Conservation (phyloP, 1,140 invertebrate species). For the Pinna nobilis region DNA sequence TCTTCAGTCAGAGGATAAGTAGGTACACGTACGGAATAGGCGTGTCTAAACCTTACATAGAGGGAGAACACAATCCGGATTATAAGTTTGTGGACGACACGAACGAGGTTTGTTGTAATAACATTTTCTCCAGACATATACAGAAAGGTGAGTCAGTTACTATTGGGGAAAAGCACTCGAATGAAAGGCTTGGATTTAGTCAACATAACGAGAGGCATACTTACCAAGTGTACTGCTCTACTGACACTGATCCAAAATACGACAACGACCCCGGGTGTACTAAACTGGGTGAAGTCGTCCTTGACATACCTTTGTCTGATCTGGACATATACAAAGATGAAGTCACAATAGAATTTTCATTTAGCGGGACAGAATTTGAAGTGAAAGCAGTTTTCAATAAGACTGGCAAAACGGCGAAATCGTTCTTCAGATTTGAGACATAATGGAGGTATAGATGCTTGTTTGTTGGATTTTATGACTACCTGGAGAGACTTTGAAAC, state of each 20-base stretch:
- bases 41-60: slow-evolving; percentile 20
- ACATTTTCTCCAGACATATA: slow-evolving; percentile 46
- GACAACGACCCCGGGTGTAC: slow-evolving; percentile 8
- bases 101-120: slow-evolving; percentile 27
- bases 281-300: slow-evolving; percentile 24
- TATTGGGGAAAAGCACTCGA: slow-evolving; percentile 30
- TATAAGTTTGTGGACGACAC: slow-evolving; percentile 17
- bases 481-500: no score
- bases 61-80: slow-evolving; percentile 5
- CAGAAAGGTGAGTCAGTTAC: slow-evolving; percentile 37
- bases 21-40: slow-evolving; percentile 47
- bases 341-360: not conserved
- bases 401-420: no score
- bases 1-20: slow-evolving; percentile 32
- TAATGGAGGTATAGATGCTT: no score
- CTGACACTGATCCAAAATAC: slow-evolving; percentile 23
- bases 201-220: slow-evolving; percentile 2
- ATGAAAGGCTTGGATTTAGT: not conserved
- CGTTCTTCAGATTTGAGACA: no score
- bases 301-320: not conserved
- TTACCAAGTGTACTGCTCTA: slow-evolving; percentile 10
- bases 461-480: no score
- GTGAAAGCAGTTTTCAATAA: no score
- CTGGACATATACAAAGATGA: not conserved
- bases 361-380: slow-evolving; percentile 1